Conservation (phyloP, 1,140 invertebrate species). For the Steinernema khuongi region DNA sequence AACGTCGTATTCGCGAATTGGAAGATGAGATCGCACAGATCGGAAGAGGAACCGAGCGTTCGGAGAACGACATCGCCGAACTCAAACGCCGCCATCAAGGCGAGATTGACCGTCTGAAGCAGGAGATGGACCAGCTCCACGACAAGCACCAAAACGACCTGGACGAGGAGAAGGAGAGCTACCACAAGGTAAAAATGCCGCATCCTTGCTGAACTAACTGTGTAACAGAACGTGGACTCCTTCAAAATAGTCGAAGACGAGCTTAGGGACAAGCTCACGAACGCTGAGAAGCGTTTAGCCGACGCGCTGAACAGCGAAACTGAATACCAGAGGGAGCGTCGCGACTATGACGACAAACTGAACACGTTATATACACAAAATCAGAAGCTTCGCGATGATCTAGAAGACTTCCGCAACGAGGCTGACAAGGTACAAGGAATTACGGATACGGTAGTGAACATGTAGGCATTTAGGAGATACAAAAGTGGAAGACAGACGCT, state of each 20-base stretch:
- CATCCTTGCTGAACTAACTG: neutral
- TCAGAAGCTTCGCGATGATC: constrained; percentile 54
- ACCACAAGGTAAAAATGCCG: constrained; percentile 32
- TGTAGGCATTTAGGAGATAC: constrained; percentile 43
- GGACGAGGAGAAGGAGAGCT: constrained; percentile 53
- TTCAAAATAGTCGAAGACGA: constrained; percentile 51
- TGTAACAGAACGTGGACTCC: constrained; percentile 44
- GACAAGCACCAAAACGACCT: constrained; percentile 55
- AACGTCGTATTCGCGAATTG: constrained; percentile 48
- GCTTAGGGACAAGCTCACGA: constrained; percentile 45
- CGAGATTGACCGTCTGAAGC: constrained; percentile 54
- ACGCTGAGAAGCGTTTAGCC: constrained; percentile 49
- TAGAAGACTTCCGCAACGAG: constrained; percentile 52
- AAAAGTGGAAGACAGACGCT: constrained; percentile 58
- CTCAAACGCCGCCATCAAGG: constrained; percentile 49
- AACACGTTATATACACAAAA: constrained; percentile 42
- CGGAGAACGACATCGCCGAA: constrained; percentile 48
- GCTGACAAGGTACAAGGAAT: constrained; percentile 43
- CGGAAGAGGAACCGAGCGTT: constrained; percentile 43
- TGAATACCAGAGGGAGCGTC: constrained; percentile 49
- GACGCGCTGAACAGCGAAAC: constrained; percentile 52
- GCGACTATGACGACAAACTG: constrained; percentile 53
- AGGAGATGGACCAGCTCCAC: constrained; percentile 46
- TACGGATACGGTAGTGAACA: constrained; percentile 8
- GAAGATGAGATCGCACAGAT: constrained; percentile 51